Evolutionary conservation across 1,140 invertebrate species (phyloP).

Genomic region (Rhynchophorus ferrugineus): DNA sequence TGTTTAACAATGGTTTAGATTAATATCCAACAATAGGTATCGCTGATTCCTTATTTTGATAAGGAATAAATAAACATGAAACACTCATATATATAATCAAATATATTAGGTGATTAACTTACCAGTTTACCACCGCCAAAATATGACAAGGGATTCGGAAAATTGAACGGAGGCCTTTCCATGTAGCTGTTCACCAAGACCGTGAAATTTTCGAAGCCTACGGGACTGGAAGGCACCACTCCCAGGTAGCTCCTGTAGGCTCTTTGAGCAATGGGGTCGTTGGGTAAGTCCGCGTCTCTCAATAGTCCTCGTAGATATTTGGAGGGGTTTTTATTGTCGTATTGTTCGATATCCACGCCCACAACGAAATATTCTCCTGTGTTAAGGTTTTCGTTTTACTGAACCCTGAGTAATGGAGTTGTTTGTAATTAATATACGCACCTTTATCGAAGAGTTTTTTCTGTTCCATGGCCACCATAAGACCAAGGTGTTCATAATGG

Average conservation of each 20-base stretch:
- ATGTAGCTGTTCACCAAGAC: conserved; percentile 69
- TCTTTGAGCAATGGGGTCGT: conserved; percentile 44
- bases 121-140: conserved; percentile 67
- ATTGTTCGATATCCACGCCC: conserved; percentile 83
- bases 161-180: conserved; percentile 76
- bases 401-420: background rate
- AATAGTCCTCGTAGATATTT: conserved; percentile 70
- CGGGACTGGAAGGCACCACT: conserved; percentile 60
- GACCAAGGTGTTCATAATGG: conserved; percentile 77
- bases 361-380: conserved; percentile 83
- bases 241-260: conserved; percentile 70
- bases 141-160: conserved; percentile 64
- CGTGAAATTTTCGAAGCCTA: conserved; percentile 68
- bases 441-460: conserved; percentile 75
- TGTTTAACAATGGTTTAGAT: no score
- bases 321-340: conserved; percentile 63
- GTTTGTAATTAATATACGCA: conserved; percentile 25
- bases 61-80: no score
- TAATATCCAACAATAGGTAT: no score
- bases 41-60: no score
- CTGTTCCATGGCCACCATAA: conserved; percentile 74
- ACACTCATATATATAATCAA: no score
- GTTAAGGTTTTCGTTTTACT: conserved; percentile 1
- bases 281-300: conserved; percentile 48
- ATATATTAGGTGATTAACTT: no score